Evolutionary conservation across 2,797 vertebrate genomes (phyloP), one percentile per base, ranked within the genome.

Genomic region (Phrynocephalus guinanensis): DNA sequence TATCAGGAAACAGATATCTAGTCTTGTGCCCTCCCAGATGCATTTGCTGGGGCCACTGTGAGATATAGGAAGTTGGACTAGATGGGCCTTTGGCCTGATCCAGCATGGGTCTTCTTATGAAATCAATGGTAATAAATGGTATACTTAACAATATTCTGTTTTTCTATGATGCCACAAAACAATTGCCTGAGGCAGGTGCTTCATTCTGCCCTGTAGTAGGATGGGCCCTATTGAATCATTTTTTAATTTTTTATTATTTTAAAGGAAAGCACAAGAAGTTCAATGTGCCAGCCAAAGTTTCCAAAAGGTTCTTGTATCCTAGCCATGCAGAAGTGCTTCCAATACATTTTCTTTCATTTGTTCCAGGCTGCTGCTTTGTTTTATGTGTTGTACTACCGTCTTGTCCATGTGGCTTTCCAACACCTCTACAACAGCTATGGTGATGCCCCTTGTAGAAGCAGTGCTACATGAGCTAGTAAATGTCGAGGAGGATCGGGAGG

Each of bases 381-480:
- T 99, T 96, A 99, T 99, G 99, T 98, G 98, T 94, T 99, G 99
- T 87, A 99, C 99, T 0, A 98, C 98, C 0, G 96, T 98, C 89
- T 97, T 99, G 83, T 99, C 99, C 95, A 99, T 99, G 99, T 99
- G 99, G 99, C 98, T 99, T 90, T 99, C 99, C 93, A 99, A 99
- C 96, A 99, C 99, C 2, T 99, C 99, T 94, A 99, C 98, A 92
- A 99, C 99, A 0, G 99, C 99, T 93, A 99, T 99, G 99, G 99
- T 99, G 96, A 99, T 99, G 99, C 99, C 99, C 84, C 99, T 99
- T 0, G 98, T 98, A 3, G 99, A 99, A 93, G 99, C 99, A 0
- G 99, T 99, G 88, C 97, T 99, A 56, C 98, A 98, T 95, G 98
- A 99, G 95, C 97, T 99, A 88, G 98, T 98, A 94, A 97, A 96